A percentile compares a stretch with the other conserved stretches of the same genome.
Conservation (phyloP, 2,113 vertebrate genomes). For the Protomyctophum bolini region DNA sequence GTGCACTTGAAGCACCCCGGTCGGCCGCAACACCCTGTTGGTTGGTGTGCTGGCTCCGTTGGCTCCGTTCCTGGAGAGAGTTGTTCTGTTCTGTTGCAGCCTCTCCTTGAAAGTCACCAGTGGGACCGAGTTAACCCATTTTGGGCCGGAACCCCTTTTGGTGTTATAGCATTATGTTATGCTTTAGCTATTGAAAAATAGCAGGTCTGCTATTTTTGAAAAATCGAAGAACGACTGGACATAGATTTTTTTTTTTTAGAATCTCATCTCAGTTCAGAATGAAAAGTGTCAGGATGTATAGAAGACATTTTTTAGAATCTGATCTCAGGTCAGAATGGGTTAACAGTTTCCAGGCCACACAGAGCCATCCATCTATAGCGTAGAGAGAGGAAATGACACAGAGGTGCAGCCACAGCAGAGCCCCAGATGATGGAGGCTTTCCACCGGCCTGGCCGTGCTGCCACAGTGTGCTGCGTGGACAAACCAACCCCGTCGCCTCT, state of each 20-base stretch:
- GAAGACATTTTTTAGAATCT: no score
- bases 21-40: slow-evolving; percentile 15
- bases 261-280: no score
- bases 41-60: no score
- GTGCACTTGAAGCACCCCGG: slow-evolving; percentile 25
- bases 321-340: no score
- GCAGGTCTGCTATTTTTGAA: no score
- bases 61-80: slow-evolving; percentile 33
- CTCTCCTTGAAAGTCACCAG: slow-evolving; percentile 67
- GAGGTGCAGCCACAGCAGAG: slow-evolving; percentile 44
- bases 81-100: slow-evolving; percentile 38
- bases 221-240: no score
- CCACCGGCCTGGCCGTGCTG: slow-evolving; percentile 60
- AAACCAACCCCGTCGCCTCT: slow-evolving; percentile 63
- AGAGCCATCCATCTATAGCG: slow-evolving; percentile 72
- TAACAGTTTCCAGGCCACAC: slow-evolving; percentile 56
- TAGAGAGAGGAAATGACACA: slow-evolving; percentile 71
- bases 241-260: no score
- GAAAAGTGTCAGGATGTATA: no score
- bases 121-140: slow-evolving; percentile 69
- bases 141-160: no score
- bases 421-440: slow-evolving; percentile 69
- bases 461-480: slow-evolving; percentile 51
- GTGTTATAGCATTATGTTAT: no score
- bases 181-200: no score